These are phyloP conservation scores for Drosophila seclusa DNA, from an alignment of 2,888 invertebrate species.

Conservation along the genomic window DNA sequence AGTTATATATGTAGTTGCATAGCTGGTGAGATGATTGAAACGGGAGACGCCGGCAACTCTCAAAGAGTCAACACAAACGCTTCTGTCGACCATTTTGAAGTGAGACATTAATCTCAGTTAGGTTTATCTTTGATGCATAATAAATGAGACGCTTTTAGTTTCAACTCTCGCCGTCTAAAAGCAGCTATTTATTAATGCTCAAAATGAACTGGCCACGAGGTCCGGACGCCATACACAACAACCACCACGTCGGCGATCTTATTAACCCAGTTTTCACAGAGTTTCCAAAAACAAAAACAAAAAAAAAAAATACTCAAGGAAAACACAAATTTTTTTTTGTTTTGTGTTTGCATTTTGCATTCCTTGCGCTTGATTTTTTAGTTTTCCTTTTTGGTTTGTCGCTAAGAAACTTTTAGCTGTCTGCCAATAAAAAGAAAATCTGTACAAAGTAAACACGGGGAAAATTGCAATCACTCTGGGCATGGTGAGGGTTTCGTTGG, in stretches of 20 bases:
- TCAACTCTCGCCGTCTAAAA: slow-evolving; percentile 59
- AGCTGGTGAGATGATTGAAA: slow-evolving; percentile 14
- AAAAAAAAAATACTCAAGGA: slow-evolving; percentile 39
- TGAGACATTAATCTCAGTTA: slow-evolving; percentile 81
- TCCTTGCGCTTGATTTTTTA: slow-evolving; percentile 47
- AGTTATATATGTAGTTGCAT: neutral
- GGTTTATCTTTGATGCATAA: slow-evolving; percentile 80
- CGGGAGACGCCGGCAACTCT: slow-evolving; percentile 25
- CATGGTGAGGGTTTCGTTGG: slow-evolving; percentile 11
- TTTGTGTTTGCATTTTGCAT: slow-evolving; percentile 62
- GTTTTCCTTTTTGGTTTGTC: slow-evolving; percentile 48
- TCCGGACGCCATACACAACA: slow-evolving; percentile 6
- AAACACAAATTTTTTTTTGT: slow-evolving; percentile 30
- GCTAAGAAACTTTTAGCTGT: slow-evolving; percentile 61
- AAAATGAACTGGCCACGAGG: slow-evolving; percentile 43
- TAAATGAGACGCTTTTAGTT: slow-evolving; percentile 71
- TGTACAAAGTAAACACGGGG: slow-evolving; percentile 75
- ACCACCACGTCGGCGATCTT: slow-evolving; percentile 59
- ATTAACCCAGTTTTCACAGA: slow-evolving; percentile 69
- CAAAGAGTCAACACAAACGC: slow-evolving; percentile 45
- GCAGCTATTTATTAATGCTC: slow-evolving; percentile 75
- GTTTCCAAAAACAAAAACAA: slow-evolving; percentile 17
- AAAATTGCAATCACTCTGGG: slow-evolving; percentile 77
- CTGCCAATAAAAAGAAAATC: slow-evolving; percentile 68
- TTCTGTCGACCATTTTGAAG: slow-evolving; percentile 64